A percentile compares a stretch with the other conserved stretches of the same genome.
These are phyloP conservation scores for Gallirallus australis DNA, from an alignment of 2,797 vertebrate genomes.

Conservation along the genomic window DNA sequence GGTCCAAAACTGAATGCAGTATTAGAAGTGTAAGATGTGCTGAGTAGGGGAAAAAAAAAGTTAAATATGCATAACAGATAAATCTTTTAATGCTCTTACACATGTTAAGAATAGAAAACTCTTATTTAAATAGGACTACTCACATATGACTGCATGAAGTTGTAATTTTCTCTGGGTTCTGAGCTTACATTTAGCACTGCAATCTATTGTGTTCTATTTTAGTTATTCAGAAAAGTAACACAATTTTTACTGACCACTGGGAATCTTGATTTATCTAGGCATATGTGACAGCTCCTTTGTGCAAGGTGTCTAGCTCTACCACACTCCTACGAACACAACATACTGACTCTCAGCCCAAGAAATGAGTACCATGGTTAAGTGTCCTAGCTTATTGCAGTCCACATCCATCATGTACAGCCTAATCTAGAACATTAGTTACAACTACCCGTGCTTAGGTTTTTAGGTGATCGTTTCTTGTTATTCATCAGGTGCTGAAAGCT, in stretches of 20 bases:
- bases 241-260: neutral
- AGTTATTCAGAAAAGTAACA: neutral
- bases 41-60: neutral
- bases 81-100: neutral
- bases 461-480: neutral
- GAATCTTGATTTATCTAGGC: neutral
- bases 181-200: neutral
- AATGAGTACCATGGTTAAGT: neutral
- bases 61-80: neutral
- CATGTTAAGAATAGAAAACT: neutral
- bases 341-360: neutral
- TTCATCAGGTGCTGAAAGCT: neutral
- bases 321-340: neutral
- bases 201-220: neutral
- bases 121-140: neutral
- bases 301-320: neutral
- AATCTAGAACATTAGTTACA: neutral
- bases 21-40: neutral
- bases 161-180: neutral
- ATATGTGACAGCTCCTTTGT: neutral
- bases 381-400: neutral
- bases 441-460: neutral
- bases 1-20: neutral
- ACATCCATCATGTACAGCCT: neutral
- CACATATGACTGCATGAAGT: neutral